Evolutionary conservation across 1,140 invertebrate genomes (phyloP).

Genomic region (Drosophila saltans): DNA sequence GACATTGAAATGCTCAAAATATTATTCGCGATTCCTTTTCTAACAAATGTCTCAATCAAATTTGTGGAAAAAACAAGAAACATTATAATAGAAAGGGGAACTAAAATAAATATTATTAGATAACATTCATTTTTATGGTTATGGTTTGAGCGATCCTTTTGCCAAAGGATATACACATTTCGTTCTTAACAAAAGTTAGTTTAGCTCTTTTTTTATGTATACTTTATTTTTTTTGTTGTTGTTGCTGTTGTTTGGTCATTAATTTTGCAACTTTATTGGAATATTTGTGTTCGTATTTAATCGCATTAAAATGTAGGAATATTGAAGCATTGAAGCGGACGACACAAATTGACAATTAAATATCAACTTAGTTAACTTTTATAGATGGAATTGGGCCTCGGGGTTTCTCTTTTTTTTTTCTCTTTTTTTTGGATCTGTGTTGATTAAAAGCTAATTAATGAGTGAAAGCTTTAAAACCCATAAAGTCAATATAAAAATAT

Average conservation of each 20-base stretch:
- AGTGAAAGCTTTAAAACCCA: constrained; percentile 58
- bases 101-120: too few relatives aligned
- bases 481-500: constrained; percentile 45
- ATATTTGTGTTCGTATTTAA: constrained; percentile 26
- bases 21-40: too few relatives aligned
- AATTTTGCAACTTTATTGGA: constrained; percentile 50
- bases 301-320: constrained; percentile 47
- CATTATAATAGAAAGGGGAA: too few relatives aligned
- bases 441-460: constrained; percentile 76
- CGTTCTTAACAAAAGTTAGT: neutral
- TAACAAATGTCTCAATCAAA: too few relatives aligned
- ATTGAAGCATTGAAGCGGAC: constrained; percentile 33
- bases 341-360: constrained; percentile 66
- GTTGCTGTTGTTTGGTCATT: constrained; percentile 32
- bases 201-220: neutral
- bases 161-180: too few relatives aligned
- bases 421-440: constrained; percentile 26
- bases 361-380: constrained; percentile 60
- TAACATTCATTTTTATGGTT: too few relatives aligned
- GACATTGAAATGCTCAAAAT: too few relatives aligned
- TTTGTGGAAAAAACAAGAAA: too few relatives aligned
- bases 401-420: constrained; percentile 26
- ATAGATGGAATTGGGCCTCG: constrained; percentile 18
- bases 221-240: neutral
- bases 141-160: too few relatives aligned